Conservation (phyloP, 1,140 invertebrate genomes). For the Drosophila equinoxialis region DNA sequence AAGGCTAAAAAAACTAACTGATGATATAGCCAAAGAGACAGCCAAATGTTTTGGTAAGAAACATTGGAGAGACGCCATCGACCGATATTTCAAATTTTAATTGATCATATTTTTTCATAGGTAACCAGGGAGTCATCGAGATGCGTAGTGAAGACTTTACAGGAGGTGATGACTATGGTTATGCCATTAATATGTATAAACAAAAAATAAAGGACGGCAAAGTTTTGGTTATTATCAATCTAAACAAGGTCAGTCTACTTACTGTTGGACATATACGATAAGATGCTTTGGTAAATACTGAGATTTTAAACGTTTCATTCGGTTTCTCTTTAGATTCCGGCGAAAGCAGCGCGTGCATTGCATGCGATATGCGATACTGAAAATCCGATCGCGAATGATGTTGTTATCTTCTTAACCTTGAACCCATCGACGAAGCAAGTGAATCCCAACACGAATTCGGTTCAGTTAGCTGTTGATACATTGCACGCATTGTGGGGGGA, state of each 20-base stretch:
- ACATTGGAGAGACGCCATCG: neutral
- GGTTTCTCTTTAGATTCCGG: conserved; percentile 51
- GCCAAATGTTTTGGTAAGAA: conserved; percentile 66
- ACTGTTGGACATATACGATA: no score
- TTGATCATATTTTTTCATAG: conserved; percentile 16
- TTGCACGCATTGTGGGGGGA: conserved; percentile 58
- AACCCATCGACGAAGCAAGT: conserved; percentile 23
- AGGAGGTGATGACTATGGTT: conserved; percentile 56
- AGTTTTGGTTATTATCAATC: conserved; percentile 69
- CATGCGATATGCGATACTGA: conserved; percentile 73
- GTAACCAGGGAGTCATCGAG: conserved; percentile 36
- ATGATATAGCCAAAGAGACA: conserved; percentile 54
- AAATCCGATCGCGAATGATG: conserved; percentile 59
- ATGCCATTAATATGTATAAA: conserved; percentile 65
- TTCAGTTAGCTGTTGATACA: conserved; percentile 46
- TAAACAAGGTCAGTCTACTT: conserved; percentile 57
- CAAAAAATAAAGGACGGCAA: conserved; percentile 63
- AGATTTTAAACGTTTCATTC: no score
- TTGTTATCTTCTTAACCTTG: conserved; percentile 73
- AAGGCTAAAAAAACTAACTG: conserved; percentile 40
- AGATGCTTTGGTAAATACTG: no score
- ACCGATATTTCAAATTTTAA: neutral
- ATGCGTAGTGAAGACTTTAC: conserved; percentile 67
- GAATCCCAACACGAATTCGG: neutral
- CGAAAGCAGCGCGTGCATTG: conserved; percentile 60